Percentiles rank a stretch among this genome's conserved stretches.
Evolutionary conservation across 1,140 invertebrate species (phyloP).

Genomic region (Leguminivora glycinivorella): DNA sequence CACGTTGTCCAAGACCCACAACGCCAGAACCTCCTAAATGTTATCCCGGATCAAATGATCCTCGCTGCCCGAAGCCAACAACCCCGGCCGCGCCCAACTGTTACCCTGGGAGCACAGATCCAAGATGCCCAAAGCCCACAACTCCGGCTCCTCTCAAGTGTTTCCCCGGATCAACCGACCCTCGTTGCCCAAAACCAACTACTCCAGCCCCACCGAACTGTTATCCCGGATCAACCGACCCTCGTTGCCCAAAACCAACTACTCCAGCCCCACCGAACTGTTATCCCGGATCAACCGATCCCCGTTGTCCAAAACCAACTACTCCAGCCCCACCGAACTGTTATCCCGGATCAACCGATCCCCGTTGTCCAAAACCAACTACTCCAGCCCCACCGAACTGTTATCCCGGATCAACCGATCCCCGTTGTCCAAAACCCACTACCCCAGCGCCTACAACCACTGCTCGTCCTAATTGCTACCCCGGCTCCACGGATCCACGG

Average conservation of each 20-base stretch:
- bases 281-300: constrained; percentile 69
- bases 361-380: constrained; percentile 59
- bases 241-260: constrained; percentile 56
- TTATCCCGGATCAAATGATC: constrained; percentile 59
- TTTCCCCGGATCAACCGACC: constrained; percentile 60
- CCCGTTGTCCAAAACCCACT: constrained; percentile 57
- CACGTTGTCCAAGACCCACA: constrained; percentile 50
- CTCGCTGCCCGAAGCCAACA: constrained; percentile 49
- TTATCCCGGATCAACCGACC: constrained; percentile 68
- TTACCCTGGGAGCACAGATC: constrained; percentile 56
- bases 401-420: constrained; percentile 71
- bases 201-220: constrained; percentile 47
- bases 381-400: constrained; percentile 53
- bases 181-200: constrained; percentile 45
- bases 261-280: constrained; percentile 50
- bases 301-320: constrained; percentile 59
- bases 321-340: constrained; percentile 53
- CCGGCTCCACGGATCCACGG: constrained; percentile 51
- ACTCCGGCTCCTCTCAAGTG: constrained; percentile 39
- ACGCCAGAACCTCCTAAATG: constrained; percentile 33
- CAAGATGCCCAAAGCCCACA: constrained; percentile 47
- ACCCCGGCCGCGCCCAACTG: constrained; percentile 29
- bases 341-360: constrained; percentile 70
- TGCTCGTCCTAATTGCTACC: constrained; percentile 39
- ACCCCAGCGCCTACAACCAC: constrained; percentile 45